These are phyloP conservation scores for Ectropis grisescens DNA, from an alignment of 1,140 invertebrate species.

Conservation along the genomic window DNA sequence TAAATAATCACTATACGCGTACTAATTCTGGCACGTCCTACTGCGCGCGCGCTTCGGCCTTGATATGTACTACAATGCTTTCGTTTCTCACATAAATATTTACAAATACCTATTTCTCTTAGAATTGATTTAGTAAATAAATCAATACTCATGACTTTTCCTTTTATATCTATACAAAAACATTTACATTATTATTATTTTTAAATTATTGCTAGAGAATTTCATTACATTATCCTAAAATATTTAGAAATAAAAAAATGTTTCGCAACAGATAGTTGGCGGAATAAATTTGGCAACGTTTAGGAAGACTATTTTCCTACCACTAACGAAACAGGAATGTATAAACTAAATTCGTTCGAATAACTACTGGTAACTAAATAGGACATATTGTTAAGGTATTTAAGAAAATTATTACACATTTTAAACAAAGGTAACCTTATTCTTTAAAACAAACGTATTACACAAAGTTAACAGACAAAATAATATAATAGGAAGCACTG, in stretches of 20 bases:
- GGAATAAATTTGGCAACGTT: conserved; percentile 65
- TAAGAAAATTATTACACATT: conserved; percentile 34
- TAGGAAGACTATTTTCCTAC: conserved; percentile 66
- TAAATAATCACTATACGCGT: no score
- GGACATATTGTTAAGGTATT: conserved; percentile 46
- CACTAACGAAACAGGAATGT: conserved; percentile 66
- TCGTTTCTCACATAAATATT: conserved; percentile 26
- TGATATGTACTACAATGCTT: conserved; percentile 26
- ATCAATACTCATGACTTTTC: conserved; percentile 42
- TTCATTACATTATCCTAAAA: conserved; percentile 60
- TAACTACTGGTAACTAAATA: conserved; percentile 64
- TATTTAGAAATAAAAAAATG: conserved; percentile 51
- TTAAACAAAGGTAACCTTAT: conserved; percentile 39
- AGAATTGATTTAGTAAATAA: conserved; percentile 26
- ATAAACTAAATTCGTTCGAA: conserved; percentile 66
- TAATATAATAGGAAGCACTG: conserved; percentile 61
- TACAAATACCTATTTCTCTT: conserved; percentile 28
- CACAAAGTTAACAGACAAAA: conserved; percentile 59
- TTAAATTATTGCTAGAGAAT: conserved; percentile 67
- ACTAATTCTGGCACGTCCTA: conserved; percentile 4
- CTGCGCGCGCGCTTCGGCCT: conserved; percentile 15
- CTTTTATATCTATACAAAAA: conserved; percentile 64
- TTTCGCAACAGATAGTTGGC: conserved; percentile 60
- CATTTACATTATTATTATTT: conserved; percentile 63
- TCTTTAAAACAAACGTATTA: conserved; percentile 53